Evolutionary conservation across 2,888 invertebrate species (phyloP).

Genomic region (Tineola bisselliella): DNA sequence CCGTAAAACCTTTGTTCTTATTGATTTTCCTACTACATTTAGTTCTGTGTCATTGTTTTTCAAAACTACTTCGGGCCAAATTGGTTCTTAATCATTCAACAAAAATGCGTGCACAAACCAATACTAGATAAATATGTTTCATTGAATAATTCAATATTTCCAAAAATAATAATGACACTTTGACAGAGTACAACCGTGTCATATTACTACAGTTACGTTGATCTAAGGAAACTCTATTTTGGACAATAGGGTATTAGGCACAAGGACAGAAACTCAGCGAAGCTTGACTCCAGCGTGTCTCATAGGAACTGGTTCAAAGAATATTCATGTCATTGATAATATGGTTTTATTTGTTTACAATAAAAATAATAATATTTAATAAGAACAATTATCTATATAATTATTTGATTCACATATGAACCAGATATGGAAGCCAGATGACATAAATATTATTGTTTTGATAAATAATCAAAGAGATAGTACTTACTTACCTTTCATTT

Average conservation of each 20-base stretch:
- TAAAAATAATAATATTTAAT: too few species aligned
- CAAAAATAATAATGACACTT: constrained; percentile 50
- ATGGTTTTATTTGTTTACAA: too few species aligned
- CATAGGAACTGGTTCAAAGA: constrained; percentile 3
- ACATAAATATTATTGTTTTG: too few species aligned
- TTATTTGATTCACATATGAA: too few species aligned
- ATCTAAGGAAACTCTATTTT: constrained; percentile 47
- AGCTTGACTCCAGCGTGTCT: constrained; percentile 4
- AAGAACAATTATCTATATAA: too few species aligned
- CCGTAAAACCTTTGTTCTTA: too few species aligned
- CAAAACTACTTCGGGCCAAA: too few species aligned
- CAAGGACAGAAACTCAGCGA: constrained; percentile 12
- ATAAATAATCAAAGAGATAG: background rate
- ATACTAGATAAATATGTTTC: constrained; percentile 18
- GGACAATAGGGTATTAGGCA: constrained; percentile 22
- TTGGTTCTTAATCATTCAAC: too few species aligned
- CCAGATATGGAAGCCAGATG: too few species aligned
- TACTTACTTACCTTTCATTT: background rate
- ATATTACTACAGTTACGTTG: constrained; percentile 47
- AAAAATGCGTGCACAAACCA: too few species aligned
- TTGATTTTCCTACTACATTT: too few species aligned
- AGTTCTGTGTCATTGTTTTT: too few species aligned
- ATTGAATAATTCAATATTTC: constrained; percentile 28
- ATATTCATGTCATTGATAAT: background rate
- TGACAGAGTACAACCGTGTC: constrained; percentile 44